These are phyloP conservation scores for Rhagonycha lutea DNA, from an alignment of 2,888 invertebrate species.

Conservation along the genomic window DNA sequence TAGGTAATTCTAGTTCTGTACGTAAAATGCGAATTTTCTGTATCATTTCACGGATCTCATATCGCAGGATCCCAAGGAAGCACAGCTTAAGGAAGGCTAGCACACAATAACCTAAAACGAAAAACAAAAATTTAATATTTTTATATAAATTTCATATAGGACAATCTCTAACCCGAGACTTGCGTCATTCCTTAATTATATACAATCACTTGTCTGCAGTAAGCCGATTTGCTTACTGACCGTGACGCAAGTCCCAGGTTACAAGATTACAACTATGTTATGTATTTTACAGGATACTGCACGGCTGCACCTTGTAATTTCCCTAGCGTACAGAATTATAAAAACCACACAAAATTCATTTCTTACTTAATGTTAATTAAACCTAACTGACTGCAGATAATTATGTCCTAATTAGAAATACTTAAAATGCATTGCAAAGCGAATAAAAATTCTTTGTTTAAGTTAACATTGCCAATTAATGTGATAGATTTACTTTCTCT, in stretches of 20 bases:
- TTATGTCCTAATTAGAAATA: neutral
- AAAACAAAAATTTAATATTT: constrained; percentile 46
- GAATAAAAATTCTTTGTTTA: neutral
- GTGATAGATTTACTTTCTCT: neutral
- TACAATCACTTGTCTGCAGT: too few species aligned
- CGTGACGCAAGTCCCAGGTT: too few species aligned
- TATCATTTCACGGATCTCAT: constrained; percentile 90
- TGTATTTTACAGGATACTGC: too few species aligned
- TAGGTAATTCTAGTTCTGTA: constrained; percentile 64
- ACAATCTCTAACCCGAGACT: too few species aligned
- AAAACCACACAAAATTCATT: neutral
- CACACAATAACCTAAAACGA: constrained; percentile 75
- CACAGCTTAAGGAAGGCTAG: constrained; percentile 87
- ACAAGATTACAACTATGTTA: too few species aligned
- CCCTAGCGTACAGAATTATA: too few species aligned
- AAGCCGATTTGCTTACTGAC: too few species aligned
- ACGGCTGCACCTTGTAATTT: too few species aligned
- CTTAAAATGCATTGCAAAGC: neutral
- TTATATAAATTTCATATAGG: neutral
- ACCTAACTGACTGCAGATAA: neutral
- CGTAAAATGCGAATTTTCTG: constrained; percentile 84
- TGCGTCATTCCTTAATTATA: too few species aligned
- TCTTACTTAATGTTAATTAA: neutral
- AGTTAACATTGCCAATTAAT: neutral
- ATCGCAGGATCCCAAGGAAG: constrained; percentile 83